Evolutionary conservation across 1,140 invertebrate genomes (phyloP), one percentile per base, ranked within the genome.

Genomic region (Artemia franciscana): DNA sequence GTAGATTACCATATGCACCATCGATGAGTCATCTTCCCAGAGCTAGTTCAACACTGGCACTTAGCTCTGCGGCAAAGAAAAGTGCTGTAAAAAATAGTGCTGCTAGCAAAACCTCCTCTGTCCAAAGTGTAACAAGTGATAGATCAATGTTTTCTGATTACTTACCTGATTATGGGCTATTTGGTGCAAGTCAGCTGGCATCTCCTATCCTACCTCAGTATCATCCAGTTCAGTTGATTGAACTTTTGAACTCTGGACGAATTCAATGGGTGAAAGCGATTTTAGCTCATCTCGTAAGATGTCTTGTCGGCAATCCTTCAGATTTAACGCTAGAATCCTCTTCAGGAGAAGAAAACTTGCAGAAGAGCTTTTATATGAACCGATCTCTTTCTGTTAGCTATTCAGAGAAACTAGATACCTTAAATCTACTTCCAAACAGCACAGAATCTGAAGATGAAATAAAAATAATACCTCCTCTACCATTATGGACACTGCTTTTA

Each of bases 151-250:
- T 64, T 24, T 39, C 59, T 26, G 72, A 73, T 64, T 87, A 88
- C 67, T 87, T 90, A 84, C 86, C 88, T 0, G 89, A 95, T 72
- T 91, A 88, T 70, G 93, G 94, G 0, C 71, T 98, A 27, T 97
- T 98, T 75, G 92, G 97, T 72, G 92, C 93, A 0, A 89, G 90
- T n/a, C 79, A 91, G 59, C 88, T 96, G 67, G 91, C 91, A 0
- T 92, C 89, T 70, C 94, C 94, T 0, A 91, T 98, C n/a, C 73
- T 99, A 64, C 95, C 96, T 0, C 96, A 98, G 69, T 99, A 98
- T 74, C 96, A 99, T 78, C 95, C 95, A 0, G 95, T 96, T 71
- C 93, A 97, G 70, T 74, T 99, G 3, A 96, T 97, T 85, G 95
- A 98, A 72, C 74, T 98, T n/a, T 76, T 99, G 0, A 97, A 97